Base-by-base conservation (phyloP, 2,888 invertebrate genomes). In the Ochropleura leucogaster region DNA sequence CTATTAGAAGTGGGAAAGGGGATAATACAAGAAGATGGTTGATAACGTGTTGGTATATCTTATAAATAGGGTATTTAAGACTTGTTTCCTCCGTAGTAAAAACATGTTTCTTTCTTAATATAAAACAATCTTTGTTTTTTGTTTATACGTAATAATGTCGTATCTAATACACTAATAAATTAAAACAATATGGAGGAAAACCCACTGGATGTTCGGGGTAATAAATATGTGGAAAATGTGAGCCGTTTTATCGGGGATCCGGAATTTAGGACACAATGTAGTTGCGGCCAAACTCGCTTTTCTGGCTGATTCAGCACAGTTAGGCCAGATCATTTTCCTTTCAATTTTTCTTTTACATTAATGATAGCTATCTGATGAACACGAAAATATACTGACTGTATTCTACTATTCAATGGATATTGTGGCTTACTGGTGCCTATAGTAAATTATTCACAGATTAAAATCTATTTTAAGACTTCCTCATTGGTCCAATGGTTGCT, bases 221-320 rank as follows among this genome's bases (percentile, higher is more conserved):
- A 60, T 74, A 71, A 70, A 72, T 74, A 64, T 46, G 68, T 74
- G 69, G 62, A 72, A 51, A 70, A 78, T 71, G 72, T 73, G 71
- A 67, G 68, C 81, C 42, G 71, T 69, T 84, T 84, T 74, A 81
- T 84, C 69, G 68, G 16, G 59, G 59, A 65, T 53, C 70, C 68
- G 55, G 67, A 65, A 76, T 85, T 85, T 70, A 75, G 75, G 75
- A 68, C 73, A 65, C 60, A 53, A 67, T 76, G 72, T 72, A 79
- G 71, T 70, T 82, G 78, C 68, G 53, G 68, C 60, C 40, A 46
- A 62, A 66, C 59, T 71, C 60, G 60, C 57, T 85, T 82, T 67
- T 82, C 68, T 75, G 46, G 42, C 68, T 63, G 60, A 63, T 59
- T 84, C 72, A 70, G 72, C 80, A 49, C 46, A 69, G 51, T 80